Evolutionary conservation across 35 echinoderm and acorn worm genomes (phyloP), one percentile per base, ranked within the genome.

Genomic region (Antedon bifida): DNA sequence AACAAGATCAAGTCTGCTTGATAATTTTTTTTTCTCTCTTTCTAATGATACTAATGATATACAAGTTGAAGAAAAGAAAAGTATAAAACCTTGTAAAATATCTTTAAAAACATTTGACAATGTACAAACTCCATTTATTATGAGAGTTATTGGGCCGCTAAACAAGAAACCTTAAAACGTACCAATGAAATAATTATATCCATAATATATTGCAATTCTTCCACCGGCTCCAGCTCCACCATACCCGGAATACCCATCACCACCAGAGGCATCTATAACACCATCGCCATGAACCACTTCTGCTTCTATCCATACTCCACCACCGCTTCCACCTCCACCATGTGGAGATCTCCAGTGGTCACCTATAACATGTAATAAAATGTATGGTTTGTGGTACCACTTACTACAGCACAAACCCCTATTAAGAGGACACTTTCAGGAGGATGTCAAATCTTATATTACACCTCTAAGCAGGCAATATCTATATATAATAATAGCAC

Each of bases 241-340:
- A 78, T 83, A 35, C 10, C 0, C 33, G 29, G 80, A 76, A 78
- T 84, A 46, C 3, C 92, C 92, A 74, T 55, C 89, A 30, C 92
- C 92, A 29, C 92, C 92, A 36, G 51, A 74, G 8, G 83, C 77
- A 51, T 88, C 82, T 26, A 96, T 83, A 32, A 55, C 35, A 2
- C 92, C 92, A 80, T 96, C 92, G 31, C 92, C 92, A 83, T 91
- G 86, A 33, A 96, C 75, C 0, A 76, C 74, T 78, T 88, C 86
- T 26, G 89, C 77, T 64, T 96, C 86, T 21, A 96, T 85, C 92
- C 92, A 96, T 23, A 96, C 86, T 46, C 89, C 88, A 0, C 92
- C 92, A 46, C 88, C 92, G 35, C 92, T 96, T 32, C 92, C 92
- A n/a, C 92, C 92, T 30, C 92, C 92, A 51, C 82, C 79, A 45